A percentile compares a stretch with the other conserved stretches of the same genome.
Evolutionary conservation across 1,140 invertebrate species (phyloP).

Genomic region (Archegozetes longisetosus): DNA sequence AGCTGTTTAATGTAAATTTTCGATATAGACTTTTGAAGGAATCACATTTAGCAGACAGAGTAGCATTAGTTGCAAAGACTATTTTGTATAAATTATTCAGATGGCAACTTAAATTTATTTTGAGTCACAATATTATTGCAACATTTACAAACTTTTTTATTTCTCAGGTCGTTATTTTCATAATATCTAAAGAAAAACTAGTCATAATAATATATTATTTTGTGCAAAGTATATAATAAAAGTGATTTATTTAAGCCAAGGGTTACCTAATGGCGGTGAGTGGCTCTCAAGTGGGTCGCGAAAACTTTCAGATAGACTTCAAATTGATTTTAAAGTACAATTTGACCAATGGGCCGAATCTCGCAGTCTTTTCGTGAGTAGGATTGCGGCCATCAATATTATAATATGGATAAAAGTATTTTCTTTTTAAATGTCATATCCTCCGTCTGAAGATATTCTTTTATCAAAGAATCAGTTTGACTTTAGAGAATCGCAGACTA

Average conservation of each 20-base stretch:
- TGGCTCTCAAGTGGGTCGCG: no score
- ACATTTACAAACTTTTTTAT: no score
- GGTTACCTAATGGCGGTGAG: no score
- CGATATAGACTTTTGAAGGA: no score
- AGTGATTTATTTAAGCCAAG: background rate
- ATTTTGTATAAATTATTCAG: background rate
- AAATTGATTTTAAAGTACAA: background rate
- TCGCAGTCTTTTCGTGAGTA: background rate
- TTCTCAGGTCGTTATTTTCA: no score
- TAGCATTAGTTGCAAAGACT: background rate
- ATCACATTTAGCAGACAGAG: background rate
- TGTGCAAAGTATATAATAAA: background rate
- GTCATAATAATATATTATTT: background rate
- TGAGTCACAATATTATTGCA: background rate
- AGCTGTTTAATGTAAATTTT: no score
- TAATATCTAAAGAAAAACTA: no score
- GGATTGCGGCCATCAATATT: background rate
- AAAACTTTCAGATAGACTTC: background rate
- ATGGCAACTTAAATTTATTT: background rate
- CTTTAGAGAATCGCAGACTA: no score
- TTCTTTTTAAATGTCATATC: background rate
- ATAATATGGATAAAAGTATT: background rate
- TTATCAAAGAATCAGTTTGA: no score
- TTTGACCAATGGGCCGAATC: background rate
- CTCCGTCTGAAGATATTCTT: no score